A percentile compares a stretch with the other conserved stretches of the same genome.
These are phyloP conservation scores for Taenaris catops DNA, from an alignment of 2,888 invertebrate genomes.

Conservation along the genomic window DNA sequence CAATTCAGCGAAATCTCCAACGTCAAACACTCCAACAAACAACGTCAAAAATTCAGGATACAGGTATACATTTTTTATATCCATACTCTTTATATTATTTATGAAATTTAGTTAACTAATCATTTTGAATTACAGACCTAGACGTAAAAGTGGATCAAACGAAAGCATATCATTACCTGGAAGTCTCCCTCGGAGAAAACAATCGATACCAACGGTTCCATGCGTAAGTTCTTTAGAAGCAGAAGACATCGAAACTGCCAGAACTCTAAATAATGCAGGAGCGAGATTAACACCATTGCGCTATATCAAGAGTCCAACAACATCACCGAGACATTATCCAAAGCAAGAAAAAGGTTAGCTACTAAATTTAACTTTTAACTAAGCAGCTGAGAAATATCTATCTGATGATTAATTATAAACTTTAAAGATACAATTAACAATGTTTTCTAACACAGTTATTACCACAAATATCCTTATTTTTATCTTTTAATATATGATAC, in stretches of 20 bases:
- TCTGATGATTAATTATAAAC: too few relatives aligned
- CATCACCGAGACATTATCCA: constrained; percentile 74
- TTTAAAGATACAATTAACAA: too few relatives aligned
- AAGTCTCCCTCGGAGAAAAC: constrained; percentile 81
- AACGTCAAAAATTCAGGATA: constrained; percentile 66
- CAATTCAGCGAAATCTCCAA: constrained; percentile 77
- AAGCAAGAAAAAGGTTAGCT: constrained; percentile 59
- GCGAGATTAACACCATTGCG: constrained; percentile 68
- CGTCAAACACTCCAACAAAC: constrained; percentile 52
- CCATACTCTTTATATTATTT: background rate
- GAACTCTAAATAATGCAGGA: constrained; percentile 69
- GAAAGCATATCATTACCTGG: constrained; percentile 83
- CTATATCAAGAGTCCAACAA: constrained; percentile 65
- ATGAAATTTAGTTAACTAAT: background rate
- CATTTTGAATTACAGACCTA: constrained; percentile 41
- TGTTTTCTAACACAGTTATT: too few relatives aligned
- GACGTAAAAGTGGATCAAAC: constrained; percentile 75
- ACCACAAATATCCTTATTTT: too few relatives aligned
- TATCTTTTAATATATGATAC: too few relatives aligned
- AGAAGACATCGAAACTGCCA: constrained; percentile 68
- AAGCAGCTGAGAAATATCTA: too few relatives aligned
- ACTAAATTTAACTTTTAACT: too few relatives aligned
- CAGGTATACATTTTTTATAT: constrained; percentile 40
- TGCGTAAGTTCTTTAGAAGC: constrained; percentile 71
- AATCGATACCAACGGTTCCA: constrained; percentile 71